Evolutionary conservation across 1,140 invertebrate species (phyloP), one percentile per base, ranked within the genome.

Genomic region (Fopius arisanus): DNA sequence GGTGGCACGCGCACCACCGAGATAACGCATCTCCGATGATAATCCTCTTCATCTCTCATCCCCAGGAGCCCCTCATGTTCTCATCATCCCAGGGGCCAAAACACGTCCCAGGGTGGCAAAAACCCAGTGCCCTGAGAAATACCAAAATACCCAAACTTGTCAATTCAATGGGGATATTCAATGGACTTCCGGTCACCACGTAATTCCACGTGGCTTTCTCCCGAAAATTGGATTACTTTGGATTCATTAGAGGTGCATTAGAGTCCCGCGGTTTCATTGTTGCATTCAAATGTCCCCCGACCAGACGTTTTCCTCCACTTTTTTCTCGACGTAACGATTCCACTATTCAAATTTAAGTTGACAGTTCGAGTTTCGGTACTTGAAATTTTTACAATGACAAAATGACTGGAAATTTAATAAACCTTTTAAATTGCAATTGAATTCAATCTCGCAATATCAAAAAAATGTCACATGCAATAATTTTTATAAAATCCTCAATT

Each of bases 21-120:
- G 86, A 87, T 87, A 87, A 82, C 85, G 81, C 78, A 87, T 87
- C 86, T 85, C 79, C 78, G 81, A 82, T 86, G 84, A 86, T 85
- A 84, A 87, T 87, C 82, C 81, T 80, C 81, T 79, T 82, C 78
- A 21, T 69, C 65, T 37, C 16, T 59, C 77, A 77, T 78, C 70
- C 54, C 75, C 33, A 12, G 33, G 7, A 77, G 76, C 78, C n/a
- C 62, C 12, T 65, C 62, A 12, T 26, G 10, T 9, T 65, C 26
- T 28, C n/a, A 28, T 26, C 21, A 5, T 21, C 33, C 33, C 31
- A 3, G 19, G 14, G 41, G 23, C 51, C 26, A 3, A n/a, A n/a
- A n/a, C n/a, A n/a, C 21, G 62, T 63, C 54, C 69, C 63, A 54
- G 19, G 10, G 69, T 31, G 54, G 51, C 16, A 59, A 23, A 41